A percentile compares a stretch with the other conserved stretches of the same genome.
Evolutionary conservation across 2,797 vertebrate species (phyloP).

Genomic region (Chelidonichthys spinosus): DNA sequence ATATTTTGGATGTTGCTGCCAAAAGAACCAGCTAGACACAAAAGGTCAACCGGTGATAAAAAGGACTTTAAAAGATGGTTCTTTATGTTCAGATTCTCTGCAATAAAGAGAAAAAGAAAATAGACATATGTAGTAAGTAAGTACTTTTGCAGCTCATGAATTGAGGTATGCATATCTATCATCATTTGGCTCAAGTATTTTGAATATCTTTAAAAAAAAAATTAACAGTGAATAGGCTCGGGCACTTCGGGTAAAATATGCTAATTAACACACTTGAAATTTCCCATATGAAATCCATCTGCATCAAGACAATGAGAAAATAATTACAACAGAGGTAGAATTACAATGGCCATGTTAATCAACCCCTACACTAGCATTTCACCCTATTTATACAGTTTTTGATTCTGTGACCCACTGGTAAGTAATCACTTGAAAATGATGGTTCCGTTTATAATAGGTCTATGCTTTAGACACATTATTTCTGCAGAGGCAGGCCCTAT

Average conservation of each 20-base stretch:
- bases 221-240: constrained; percentile 69
- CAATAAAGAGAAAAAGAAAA: constrained; percentile 20
- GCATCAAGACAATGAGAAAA: constrained; percentile 88
- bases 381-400: constrained; percentile 89
- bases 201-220: constrained; percentile 75
- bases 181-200: constrained; percentile 79
- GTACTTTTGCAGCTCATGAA: constrained; percentile 56
- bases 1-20: not conserved
- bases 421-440: constrained; percentile 92
- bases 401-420: constrained; percentile 88
- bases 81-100: constrained; percentile 19
- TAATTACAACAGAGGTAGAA: constrained; percentile 89
- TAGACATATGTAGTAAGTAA: constrained; percentile 1
- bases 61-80: constrained; percentile 11
- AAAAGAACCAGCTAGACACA: constrained; percentile 23
- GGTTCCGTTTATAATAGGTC: constrained; percentile 84
- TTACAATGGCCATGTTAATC: constrained; percentile 90
- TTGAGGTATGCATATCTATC: constrained; percentile 75
- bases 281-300: constrained; percentile 87
- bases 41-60: constrained; percentile 45
- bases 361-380: constrained; percentile 87
- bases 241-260: constrained; percentile 83
- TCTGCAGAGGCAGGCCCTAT: constrained; percentile 73
- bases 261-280: constrained; percentile 86
- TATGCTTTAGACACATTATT: constrained; percentile 80